Evolutionary conservation across 2,113 vertebrate genomes (phyloP).

Genomic region (Pithys albifrons): DNA sequence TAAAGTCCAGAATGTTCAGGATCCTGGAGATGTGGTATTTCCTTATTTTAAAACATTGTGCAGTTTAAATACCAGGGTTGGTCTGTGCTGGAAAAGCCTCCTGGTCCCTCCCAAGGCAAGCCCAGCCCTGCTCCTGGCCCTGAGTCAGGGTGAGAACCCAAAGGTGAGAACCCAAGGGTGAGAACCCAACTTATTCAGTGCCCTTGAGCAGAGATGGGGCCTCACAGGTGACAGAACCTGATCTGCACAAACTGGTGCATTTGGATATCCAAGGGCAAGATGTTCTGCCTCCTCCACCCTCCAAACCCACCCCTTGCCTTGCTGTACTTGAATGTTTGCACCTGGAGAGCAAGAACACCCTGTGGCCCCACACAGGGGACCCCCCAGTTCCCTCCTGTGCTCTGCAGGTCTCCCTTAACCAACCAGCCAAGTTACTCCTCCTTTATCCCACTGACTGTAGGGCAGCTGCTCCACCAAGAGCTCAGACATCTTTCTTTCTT

Average conservation of each 20-base stretch:
- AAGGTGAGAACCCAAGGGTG: neutral
- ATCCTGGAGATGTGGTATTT: neutral
- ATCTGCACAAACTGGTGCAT: neutral
- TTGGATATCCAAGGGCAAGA: neutral
- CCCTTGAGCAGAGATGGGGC: neutral
- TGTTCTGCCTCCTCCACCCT: neutral
- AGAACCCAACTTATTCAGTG: neutral
- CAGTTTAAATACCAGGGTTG: neutral
- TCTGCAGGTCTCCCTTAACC: neutral
- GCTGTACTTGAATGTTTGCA: fast-evolving
- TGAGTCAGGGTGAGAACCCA: fast-evolving
- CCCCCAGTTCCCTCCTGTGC: fast-evolving
- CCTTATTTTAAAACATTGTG: conserved; percentile 27
- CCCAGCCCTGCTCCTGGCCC: neutral
- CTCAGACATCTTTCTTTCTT: conserved; percentile 22
- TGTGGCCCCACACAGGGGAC: fast-evolving
- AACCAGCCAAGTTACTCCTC: neutral
- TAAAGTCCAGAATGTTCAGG: conserved; percentile 14
- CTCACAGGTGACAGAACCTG: neutral
- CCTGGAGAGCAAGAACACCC: neutral
- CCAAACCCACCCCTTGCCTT: neutral
- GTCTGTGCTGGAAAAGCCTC: neutral
- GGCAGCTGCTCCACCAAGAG: neutral
- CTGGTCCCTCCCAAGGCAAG: neutral
- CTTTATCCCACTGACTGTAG: neutral